Percentiles rank a stretch among this genome's conserved stretches.
Conservation (phyloP, 2,888 invertebrate genomes). For the Macaria notata region DNA sequence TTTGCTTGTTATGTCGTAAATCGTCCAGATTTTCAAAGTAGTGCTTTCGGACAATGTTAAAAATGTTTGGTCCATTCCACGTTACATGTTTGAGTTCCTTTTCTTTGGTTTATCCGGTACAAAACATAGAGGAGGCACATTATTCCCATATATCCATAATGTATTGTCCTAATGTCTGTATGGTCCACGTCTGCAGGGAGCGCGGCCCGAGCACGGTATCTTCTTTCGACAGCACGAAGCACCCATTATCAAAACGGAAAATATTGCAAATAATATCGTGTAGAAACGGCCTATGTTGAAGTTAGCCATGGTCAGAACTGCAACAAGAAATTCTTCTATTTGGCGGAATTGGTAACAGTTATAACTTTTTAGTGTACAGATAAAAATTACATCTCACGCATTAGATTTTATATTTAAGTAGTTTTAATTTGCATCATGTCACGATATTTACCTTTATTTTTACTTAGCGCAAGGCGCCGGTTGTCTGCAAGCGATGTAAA, state of each 20-base stretch:
- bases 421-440: no score
- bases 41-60: no score
- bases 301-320: constrained; percentile 47
- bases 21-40: no score
- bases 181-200: constrained; percentile 64
- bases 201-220: constrained; percentile 53
- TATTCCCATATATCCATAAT: no score
- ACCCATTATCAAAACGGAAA: constrained; percentile 47
- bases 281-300: constrained; percentile 44
- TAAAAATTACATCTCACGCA: no score
- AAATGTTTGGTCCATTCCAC: no score
- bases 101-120: no score
- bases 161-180: constrained; percentile 28
- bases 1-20: no score
- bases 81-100: no score
- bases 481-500: constrained; percentile 62
- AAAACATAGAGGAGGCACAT: no score
- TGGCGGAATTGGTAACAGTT: neutral
- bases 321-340: constrained; percentile 20
- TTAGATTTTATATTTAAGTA: no score
- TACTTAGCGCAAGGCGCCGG: constrained; percentile 64
- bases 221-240: constrained; percentile 49
- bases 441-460: constrained; percentile 26
- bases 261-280: constrained; percentile 47
- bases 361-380: no score